These are phyloP conservation scores for Rugalucina vietnamica DNA, from an alignment of 2,888 invertebrate species.

Conservation along the genomic window DNA sequence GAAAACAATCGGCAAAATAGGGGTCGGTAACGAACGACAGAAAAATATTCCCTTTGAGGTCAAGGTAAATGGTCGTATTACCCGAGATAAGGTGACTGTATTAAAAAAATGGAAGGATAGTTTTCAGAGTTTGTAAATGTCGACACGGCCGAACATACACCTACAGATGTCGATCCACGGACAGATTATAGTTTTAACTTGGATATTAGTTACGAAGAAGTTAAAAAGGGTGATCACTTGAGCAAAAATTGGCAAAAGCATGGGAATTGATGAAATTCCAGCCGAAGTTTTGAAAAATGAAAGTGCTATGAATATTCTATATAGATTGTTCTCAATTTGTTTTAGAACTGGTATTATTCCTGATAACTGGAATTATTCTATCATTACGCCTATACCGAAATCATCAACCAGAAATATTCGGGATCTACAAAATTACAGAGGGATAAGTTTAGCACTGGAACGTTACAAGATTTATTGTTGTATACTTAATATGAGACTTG, in stretches of 20 bases:
- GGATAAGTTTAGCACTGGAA: constrained; percentile 14
- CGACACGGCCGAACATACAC: too few species aligned
- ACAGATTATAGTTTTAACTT: neutral
- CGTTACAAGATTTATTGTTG: constrained; percentile 24
- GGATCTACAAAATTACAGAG: constrained; percentile 15
- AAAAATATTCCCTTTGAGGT: neutral
- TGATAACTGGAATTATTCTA: constrained; percentile 16
- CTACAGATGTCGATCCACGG: too few species aligned
- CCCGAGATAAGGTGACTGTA: neutral
- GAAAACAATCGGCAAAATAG: too few species aligned
- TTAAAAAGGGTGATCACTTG: neutral
- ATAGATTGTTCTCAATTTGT: constrained; percentile 27
- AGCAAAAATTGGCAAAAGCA: neutral
- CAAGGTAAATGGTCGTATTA: neutral
- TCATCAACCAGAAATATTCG: constrained; percentile 9
- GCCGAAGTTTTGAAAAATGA: neutral
- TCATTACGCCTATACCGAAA: constrained; percentile 25
- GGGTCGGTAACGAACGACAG: too few species aligned
- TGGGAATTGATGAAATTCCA: neutral
- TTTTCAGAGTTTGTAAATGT: neutral
- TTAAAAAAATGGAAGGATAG: neutral
- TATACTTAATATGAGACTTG: constrained; percentile 23
- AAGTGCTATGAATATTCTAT: neutral
- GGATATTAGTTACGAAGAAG: neutral
- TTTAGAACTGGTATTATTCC: constrained; percentile 25